phyloP scores from a whole-genome alignment of 2,888 invertebrate genomes.

The Choreutis nemorana region DNA sequence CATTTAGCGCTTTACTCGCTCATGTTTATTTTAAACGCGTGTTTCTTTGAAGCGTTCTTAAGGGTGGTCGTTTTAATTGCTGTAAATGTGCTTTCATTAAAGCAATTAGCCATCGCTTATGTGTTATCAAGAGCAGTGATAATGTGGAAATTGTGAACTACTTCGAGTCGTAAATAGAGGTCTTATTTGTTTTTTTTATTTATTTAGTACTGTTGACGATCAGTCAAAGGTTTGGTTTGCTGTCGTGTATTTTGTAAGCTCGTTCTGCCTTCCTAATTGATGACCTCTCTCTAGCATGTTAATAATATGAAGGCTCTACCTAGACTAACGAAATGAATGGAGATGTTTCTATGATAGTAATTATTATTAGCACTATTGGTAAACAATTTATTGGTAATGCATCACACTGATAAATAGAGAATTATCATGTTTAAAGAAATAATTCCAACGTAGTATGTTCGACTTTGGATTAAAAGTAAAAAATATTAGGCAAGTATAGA shows the following conservation, averaged over 20 bases:
- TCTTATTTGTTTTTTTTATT: slow-evolving; percentile 2
- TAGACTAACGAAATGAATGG: too few species aligned
- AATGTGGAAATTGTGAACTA: slow-evolving; percentile 9
- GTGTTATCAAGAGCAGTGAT: slow-evolving; percentile 12
- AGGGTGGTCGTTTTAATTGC: slow-evolving; percentile 21
- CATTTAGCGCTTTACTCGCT: slow-evolving; percentile 4
- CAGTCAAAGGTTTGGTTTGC: slow-evolving; percentile 33
- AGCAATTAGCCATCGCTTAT: slow-evolving; percentile 20
- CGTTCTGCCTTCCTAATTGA: too few species aligned
- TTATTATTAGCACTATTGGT: too few species aligned
- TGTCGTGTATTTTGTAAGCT: slow-evolving; percentile 25
- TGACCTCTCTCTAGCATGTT: too few species aligned
- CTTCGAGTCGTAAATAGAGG: slow-evolving; percentile 1
- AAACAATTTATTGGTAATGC: slow-evolving; percentile 30
- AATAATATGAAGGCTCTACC: too few species aligned
- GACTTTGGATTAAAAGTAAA: too few species aligned
- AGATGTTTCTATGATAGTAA: too few species aligned
- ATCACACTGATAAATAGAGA: slow-evolving; percentile 17
- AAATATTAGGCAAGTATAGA: too few species aligned
- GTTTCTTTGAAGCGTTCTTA: neutral
- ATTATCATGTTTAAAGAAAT: too few species aligned
- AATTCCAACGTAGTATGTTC: too few species aligned
- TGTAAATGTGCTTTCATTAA: slow-evolving; percentile 16
- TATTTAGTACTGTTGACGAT: slow-evolving; percentile 19
- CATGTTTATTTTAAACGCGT: slow-evolving; percentile 5